Evolutionary conservation across 2,113 vertebrate species (phyloP), one percentile per base, ranked within the genome.

Genomic region (Paradisaea rubra): DNA sequence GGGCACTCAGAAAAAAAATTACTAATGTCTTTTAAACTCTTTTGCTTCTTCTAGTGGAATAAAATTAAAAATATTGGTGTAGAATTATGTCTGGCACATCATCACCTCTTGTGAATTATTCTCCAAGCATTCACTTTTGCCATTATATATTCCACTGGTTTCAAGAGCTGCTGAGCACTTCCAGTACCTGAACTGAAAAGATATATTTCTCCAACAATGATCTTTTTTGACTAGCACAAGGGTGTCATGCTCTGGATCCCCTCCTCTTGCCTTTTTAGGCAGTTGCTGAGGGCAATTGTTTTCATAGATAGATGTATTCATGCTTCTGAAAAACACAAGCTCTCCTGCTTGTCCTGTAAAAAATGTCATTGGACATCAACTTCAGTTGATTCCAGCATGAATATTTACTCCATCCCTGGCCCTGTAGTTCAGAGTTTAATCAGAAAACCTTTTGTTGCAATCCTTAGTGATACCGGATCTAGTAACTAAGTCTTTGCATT

Each of bases 41-140:
- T 92, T 57, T 76, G 25, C 57, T 85, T 81, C 73, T 84, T 86
- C 86, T 65, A 76, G 28, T 42, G 45, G 20, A 59, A 86, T 74
- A 70, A 95, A 86, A 84, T n/a, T 16, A 70, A 77, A 73, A 33
- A 39, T 13, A 54, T 23, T 44, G 28, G 13, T 57, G 7, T 90
- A 83, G 56, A 86, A 86, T 49, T 78, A 39, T 28, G 24, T n/a
- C 77, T 89, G 81, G 56, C 56, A 91, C 33, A 50, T 47, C 41
- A 88, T 24, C 27, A 54, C 50, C 30, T 77, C 89, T 73, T 74
- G 68, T 27, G 84, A 91, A 35, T 73, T 65, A 50, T 16, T 35
- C 50, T 54, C 60, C 27, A 61, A 57, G 77, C 33, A 15, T 71
- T 85, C 53, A 23, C 49, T 85, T 74, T 85, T 81, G 60, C 53